Evolutionary conservation across 2,113 vertebrate genomes (phyloP).

Genomic region (Callospermophilus lateralis): DNA sequence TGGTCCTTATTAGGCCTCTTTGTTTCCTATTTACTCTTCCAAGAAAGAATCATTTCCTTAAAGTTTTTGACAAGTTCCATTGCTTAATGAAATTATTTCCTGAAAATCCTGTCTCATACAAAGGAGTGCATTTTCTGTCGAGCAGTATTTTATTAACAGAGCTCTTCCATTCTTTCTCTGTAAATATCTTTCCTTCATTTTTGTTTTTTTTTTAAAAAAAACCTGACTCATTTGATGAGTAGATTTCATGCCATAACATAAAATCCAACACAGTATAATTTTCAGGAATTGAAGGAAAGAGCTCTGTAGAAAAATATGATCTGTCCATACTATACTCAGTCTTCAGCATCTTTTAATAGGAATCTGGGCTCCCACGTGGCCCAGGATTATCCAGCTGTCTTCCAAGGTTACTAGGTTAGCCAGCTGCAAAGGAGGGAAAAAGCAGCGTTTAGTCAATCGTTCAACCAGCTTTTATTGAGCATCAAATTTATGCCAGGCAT

Average conservation of each 20-base stretch:
- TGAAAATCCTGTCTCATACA: conserved; percentile 12
- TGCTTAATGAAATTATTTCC: conserved; percentile 5
- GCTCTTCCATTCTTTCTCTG: not conserved
- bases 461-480: conserved; percentile 40
- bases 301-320: not conserved
- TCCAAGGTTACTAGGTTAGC: conserved; percentile 1
- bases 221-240: not conserved
- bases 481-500: conserved; percentile 34
- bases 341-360: not conserved
- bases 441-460: not conserved
- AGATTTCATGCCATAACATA: not conserved
- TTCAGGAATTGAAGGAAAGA: not conserved
- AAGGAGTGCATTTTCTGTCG: not conserved
- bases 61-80: not conserved
- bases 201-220: not conserved
- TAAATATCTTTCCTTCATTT: conserved; percentile 3
- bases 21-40: not conserved
- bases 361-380: not conserved
- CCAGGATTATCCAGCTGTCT: not conserved
- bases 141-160: not conserved
- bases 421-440: not conserved
- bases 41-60: not conserved
- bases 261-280: not conserved
- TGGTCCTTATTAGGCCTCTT: not conserved
- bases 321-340: not conserved